These are phyloP conservation scores for Imbricaverruca yamaguchii DNA, from an alignment of 2,888 invertebrate genomes.

Conservation along the genomic window DNA sequence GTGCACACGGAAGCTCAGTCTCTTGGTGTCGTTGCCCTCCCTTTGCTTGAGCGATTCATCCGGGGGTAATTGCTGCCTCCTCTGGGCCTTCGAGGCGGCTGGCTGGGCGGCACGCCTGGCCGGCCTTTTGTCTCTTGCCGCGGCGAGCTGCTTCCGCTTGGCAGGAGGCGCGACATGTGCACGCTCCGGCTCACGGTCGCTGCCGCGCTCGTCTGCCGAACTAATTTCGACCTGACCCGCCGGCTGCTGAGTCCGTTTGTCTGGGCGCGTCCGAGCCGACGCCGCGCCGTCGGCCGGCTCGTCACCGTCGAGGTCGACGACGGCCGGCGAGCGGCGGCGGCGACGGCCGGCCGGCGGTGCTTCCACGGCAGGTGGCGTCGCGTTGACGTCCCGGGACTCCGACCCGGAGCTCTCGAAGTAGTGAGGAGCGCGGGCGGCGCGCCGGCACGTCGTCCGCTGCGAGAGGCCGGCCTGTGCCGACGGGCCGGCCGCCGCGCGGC, in stretches of 20 bases:
- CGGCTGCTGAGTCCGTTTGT: too few relatives aligned
- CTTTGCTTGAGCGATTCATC: neutral
- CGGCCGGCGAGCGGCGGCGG: too few relatives aligned
- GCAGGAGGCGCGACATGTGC: neutral
- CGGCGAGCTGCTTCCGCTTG: neutral
- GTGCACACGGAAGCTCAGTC: neutral
- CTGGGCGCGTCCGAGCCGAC: too few relatives aligned
- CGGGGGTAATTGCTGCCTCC: neutral
- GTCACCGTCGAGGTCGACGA: too few relatives aligned
- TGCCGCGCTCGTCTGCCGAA: neutral
- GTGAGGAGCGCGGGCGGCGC: neutral
- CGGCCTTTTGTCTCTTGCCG: neutral
- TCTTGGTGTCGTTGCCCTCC: neutral
- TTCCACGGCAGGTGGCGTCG: too few relatives aligned
- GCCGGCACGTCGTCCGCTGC: neutral
- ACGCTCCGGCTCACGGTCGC: neutral
- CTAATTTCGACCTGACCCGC: too few relatives aligned
- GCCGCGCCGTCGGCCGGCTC: too few relatives aligned
- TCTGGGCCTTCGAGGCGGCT: neutral
- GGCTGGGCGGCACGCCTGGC: neutral
- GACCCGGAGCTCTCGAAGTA: too few relatives aligned
- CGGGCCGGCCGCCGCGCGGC: neutral
- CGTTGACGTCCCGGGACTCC: too few relatives aligned
- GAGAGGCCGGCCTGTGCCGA: neutral
- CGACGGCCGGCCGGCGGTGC: too few relatives aligned